These are phyloP conservation scores for Meloidogyne hapla DNA, from an alignment of 1,140 invertebrate genomes.

Conservation along the genomic window DNA sequence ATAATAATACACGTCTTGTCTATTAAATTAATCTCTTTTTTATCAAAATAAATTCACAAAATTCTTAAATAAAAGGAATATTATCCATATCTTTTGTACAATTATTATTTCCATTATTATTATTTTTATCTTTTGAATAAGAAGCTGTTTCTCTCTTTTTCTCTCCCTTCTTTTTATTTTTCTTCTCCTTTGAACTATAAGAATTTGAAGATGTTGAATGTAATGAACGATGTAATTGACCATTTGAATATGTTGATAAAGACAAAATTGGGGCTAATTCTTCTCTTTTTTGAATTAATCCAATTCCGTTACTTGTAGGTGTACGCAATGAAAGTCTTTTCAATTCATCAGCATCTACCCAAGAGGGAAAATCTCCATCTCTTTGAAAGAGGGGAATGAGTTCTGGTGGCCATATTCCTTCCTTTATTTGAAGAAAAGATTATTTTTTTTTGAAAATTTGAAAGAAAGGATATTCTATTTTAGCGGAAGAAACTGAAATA, in stretches of 20 bases:
- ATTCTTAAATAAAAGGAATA: background rate
- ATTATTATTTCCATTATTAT: background rate
- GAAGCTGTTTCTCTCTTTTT: slow-evolving; percentile 1
- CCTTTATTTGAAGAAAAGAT: too few species aligned
- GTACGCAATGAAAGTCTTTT: slow-evolving; percentile 14
- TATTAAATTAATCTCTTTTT: too few species aligned
- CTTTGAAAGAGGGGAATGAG: slow-evolving; percentile 45
- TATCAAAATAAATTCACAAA: too few species aligned
- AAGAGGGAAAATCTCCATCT: slow-evolving; percentile 49
- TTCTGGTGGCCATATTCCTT: slow-evolving; percentile 48
- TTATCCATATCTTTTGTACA: background rate
- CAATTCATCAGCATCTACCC: slow-evolving; percentile 42
- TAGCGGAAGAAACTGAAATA: too few species aligned
- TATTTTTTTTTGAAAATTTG: too few species aligned
- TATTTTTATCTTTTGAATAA: background rate
- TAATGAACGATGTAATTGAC: slow-evolving; percentile 34
- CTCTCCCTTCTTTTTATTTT: slow-evolving; percentile 18
- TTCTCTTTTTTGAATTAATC: background rate
- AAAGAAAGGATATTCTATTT: too few species aligned
- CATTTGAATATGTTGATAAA: slow-evolving; percentile 34
- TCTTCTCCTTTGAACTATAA: slow-evolving; percentile 11
- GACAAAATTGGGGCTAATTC: slow-evolving; percentile 23
- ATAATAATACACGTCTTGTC: too few species aligned
- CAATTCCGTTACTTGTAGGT: slow-evolving; percentile 9
- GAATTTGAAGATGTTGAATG: slow-evolving; percentile 14